Evolutionary conservation across 2,888 invertebrate species (phyloP).

Genomic region (Slavum lentiscoides): DNA sequence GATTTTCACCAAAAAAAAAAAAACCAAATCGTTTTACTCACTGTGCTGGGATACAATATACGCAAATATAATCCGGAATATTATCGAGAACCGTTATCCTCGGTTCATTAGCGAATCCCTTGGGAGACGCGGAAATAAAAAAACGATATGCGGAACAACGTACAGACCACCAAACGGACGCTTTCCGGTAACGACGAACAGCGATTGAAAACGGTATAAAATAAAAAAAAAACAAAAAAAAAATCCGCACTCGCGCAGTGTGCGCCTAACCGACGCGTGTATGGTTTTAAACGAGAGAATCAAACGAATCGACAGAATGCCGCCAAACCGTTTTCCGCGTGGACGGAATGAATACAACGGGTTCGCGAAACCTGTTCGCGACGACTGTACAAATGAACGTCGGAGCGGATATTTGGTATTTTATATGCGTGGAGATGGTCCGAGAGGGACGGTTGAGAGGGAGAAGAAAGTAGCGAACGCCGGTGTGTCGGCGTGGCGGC

Average conservation of each 20-base stretch:
- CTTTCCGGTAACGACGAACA: neutral
- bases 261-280: neutral
- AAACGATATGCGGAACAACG: neutral
- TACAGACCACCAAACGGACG: neutral
- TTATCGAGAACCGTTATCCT: neutral
- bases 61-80: neutral
- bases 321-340: slow-evolving; percentile 15
- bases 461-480: slow-evolving; percentile 45
- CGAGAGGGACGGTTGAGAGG: slow-evolving; percentile 24
- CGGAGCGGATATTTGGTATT: slow-evolving; percentile 26
- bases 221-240: neutral
- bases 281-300: neutral
- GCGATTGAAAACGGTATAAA: neutral
- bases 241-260: neutral
- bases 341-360: neutral
- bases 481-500: no score
- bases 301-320: neutral
- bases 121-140: neutral
- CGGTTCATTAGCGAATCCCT: neutral
- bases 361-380: slow-evolving; percentile 14
- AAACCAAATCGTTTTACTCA: neutral
- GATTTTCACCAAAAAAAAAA: no score
- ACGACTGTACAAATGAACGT: slow-evolving; percentile 14
- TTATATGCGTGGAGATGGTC: slow-evolving; percentile 28
- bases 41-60: neutral